A percentile compares a stretch with the other conserved stretches of the same genome.
Evolutionary conservation across 2,888 invertebrate species (phyloP).

Genomic region (Drosophila mimetica): DNA sequence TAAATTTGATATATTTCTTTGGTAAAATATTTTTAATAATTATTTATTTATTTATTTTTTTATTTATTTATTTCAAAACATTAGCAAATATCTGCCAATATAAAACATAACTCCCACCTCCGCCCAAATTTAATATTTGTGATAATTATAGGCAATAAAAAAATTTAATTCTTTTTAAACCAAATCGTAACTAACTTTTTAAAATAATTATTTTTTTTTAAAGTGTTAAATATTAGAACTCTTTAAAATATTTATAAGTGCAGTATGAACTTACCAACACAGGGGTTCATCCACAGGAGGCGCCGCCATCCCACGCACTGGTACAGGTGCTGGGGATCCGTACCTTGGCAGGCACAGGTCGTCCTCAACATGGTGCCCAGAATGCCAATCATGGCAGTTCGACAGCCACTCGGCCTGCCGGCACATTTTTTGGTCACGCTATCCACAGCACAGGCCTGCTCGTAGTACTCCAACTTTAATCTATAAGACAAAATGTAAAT

Average conservation of each 20-base stretch:
- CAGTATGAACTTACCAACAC: conserved; percentile 97
- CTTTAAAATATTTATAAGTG: too few relatives aligned
- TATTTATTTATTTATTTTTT: background rate
- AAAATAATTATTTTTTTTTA: too few relatives aligned
- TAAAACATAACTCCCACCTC: too few relatives aligned
- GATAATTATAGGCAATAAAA: too few relatives aligned
- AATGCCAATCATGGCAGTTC: conserved; percentile 93
- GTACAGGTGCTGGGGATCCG: conserved; percentile 93
- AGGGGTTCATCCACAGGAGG: conserved; percentile 95
- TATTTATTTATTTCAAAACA: too few relatives aligned
- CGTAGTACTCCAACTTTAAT: conserved; percentile 92
- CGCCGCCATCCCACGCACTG: conserved; percentile 96
- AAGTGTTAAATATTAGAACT: too few relatives aligned
- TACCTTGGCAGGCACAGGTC: conserved; percentile 94
- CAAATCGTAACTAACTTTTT: too few relatives aligned
- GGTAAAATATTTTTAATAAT: background rate
- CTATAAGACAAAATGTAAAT: background rate
- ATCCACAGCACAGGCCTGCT: conserved; percentile 96
- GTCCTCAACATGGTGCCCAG: conserved; percentile 95
- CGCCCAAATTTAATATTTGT: too few relatives aligned
- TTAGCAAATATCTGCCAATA: too few relatives aligned
- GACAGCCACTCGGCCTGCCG: conserved; percentile 92
- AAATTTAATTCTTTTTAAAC: too few relatives aligned
- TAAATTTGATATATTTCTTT: background rate
- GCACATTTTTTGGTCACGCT: conserved; percentile 95